phyloP scores from a whole-genome alignment of 2,888 invertebrate species.

The Sthenelais limicola region DNA sequence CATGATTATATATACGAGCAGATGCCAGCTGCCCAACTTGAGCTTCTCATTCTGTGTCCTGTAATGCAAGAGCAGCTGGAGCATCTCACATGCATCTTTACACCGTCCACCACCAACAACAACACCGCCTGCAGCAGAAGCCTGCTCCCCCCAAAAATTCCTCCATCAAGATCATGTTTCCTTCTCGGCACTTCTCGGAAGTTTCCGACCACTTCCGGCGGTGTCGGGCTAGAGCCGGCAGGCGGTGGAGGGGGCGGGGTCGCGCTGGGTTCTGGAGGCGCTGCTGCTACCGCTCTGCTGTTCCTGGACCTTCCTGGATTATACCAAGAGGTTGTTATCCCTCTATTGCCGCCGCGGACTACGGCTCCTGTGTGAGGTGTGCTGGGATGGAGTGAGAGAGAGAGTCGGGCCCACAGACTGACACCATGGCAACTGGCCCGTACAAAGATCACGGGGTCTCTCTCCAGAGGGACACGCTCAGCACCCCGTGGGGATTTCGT shows the following conservation, averaged over 20 bases:
- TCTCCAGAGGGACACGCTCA: conserved; percentile 69
- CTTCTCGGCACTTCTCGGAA: conserved; percentile 36
- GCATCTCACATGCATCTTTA: too few species aligned
- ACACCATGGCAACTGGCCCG: conserved; percentile 46
- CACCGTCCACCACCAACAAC: neutral
- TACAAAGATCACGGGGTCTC: conserved; percentile 61
- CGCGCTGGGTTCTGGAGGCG: conserved; percentile 1
- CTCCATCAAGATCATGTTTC: conserved; percentile 22
- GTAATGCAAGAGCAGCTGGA: too few species aligned
- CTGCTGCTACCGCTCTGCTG: neutral
- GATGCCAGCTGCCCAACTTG: too few species aligned
- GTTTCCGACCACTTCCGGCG: neutral
- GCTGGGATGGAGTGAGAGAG: conserved; percentile 26
- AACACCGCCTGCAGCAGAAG: too few species aligned
- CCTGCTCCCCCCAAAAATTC: conserved; percentile 20
- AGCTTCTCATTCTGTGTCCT: too few species aligned
- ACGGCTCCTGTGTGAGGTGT: neutral
- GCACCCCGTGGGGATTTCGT: conserved; percentile 72
- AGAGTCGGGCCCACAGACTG: neutral
- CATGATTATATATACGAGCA: too few species aligned
- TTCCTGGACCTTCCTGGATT: neutral
- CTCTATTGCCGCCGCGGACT: neutral
- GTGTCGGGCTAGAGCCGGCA: neutral
- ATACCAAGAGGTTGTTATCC: neutral
- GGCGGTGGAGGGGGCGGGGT: conserved; percentile 14